Base-by-base conservation (phyloP, 2,797 vertebrate genomes). In the Myripristis jacobus region DNA sequence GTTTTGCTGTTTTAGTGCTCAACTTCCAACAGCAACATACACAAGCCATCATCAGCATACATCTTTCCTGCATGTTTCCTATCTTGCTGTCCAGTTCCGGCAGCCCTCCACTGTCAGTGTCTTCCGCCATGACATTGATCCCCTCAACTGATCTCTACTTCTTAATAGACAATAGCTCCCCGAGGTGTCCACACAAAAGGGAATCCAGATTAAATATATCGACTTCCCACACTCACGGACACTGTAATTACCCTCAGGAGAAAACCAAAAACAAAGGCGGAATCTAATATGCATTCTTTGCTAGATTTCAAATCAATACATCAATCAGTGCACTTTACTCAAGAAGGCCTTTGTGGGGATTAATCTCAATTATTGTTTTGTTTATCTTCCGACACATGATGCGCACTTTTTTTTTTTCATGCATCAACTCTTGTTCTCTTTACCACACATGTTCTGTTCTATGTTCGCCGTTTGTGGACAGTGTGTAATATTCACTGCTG, bases 151-250 rank as follows among this genome's bases (percentile, higher is more conserved):
- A 88, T 77, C 63, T 55, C 51, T 54, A 41, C 38, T 59, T 82
- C 80, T 84, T 69, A 82, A 86, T 69, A 75, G 85, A 87, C 80
- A 85, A 86, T 48, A 75, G 75, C 72, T 82, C 82, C 80, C 77
- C 22, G 55, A 76, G 71, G 83, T 27, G 73, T 72, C 61, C 22
- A 61, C 73, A 84, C 78, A 86, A 83, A 83, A 73, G 81, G 60
- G 55, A 82, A 73, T 75, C 57, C 77, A 81, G 61, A 75, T 85
- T 79, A 88, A 85, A 84, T 77, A 72, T 64, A 86, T 82, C 64
- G 80, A 69, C 65, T 60, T 74, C 64, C 76, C 63, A 70, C 55
- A 70, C 60, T 79, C 63, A 51, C 62, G 62, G 70, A 69, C 70
- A 78, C 66, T 58, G 41, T 65, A 79, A 90, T 85, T 82, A 75